Base-by-base conservation (phyloP, 2,113 vertebrate species). In the Esox niger region DNA sequence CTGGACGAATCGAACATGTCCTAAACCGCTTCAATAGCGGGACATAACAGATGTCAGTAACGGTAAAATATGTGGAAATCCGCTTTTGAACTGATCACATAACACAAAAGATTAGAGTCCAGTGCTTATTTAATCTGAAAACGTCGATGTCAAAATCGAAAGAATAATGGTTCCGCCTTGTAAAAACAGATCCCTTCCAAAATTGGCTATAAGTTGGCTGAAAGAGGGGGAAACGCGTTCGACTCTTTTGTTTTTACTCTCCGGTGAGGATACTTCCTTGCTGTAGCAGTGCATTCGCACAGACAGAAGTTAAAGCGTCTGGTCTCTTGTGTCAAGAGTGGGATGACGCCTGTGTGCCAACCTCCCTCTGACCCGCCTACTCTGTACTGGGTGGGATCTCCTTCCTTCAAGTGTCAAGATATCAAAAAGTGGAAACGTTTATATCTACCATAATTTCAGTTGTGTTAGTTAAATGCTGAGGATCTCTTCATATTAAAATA, bases 1-100 rank as follows among this genome's bases (percentile, higher is more conserved):
- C 80, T 80, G 75, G 68, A 67, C 70, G 74, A 38, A 54, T 59
- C 47, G 21, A 65, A 77, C 79, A 81, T 81, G 62, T 75, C 66
- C 58, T 52, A 64, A 64, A 9, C 11, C 13, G 30, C 46, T 46
- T 38, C 30, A 57, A 25, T 70, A 23, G 46, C 13, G 35, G 69
- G 6, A 23, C 68, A 79, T 69, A 65, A 54, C 30, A 25, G 63
- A 47, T 62, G 64, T 35, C 59, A 62, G 47, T 47, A 64, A 47
- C 26, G n/a, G 25, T 47, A 15, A 47, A 47, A 64, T 29, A 29
- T 29, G 17, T n/a, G 35, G 9, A 62, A 38, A 62, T n/a, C 35
- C 25, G 25, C 17, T 29, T 29, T 46, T n/a, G 27, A 64, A 64
- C 26, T 27, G 8, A 11, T 47, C 62, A 30, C 29, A 59, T 10